Evolutionary conservation across 1,140 invertebrate species (phyloP).

Genomic region (Eriocheir sinensis): DNA sequence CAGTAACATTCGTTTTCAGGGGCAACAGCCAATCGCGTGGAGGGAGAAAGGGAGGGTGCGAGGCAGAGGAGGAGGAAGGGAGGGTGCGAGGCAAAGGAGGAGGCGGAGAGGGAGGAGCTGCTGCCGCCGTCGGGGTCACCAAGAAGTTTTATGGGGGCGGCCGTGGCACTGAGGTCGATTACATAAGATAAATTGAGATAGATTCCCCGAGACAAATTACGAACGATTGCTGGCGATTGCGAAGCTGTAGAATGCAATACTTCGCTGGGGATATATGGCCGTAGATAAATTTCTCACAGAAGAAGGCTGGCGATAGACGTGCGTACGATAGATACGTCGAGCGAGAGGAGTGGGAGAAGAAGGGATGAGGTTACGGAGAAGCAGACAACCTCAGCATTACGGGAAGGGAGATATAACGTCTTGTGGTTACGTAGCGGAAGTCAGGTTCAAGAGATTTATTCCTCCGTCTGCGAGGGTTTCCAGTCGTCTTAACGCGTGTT

Average conservation of each 20-base stretch:
- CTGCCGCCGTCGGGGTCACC: slow-evolving; percentile 33
- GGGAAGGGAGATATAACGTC: background rate
- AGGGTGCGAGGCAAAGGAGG: too few relatives aligned
- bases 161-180: slow-evolving; percentile 71
- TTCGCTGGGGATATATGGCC: slow-evolving; percentile 62
- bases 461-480: background rate
- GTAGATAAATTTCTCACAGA: slow-evolving; percentile 60
- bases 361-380: background rate
- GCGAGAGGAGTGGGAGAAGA: slow-evolving; percentile 13
- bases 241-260: slow-evolving; percentile 73
- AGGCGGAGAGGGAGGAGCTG: background rate
- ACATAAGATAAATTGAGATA: slow-evolving; percentile 72
- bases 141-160: slow-evolving; percentile 63
- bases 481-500: background rate
- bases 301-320: slow-evolving; percentile 55
- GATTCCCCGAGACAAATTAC: slow-evolving; percentile 74
- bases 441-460: background rate
- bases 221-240: slow-evolving; percentile 74
- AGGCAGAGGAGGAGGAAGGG: too few relatives aligned
- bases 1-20: background rate
- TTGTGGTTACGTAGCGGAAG: background rate
- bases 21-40: slow-evolving; percentile 15
- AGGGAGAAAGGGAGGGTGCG: too few relatives aligned
- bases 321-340: slow-evolving; percentile 55
- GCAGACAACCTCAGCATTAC: background rate